phyloP scores from a whole-genome alignment of 2,888 invertebrate genomes.

The Agrilus cyanescens region DNA sequence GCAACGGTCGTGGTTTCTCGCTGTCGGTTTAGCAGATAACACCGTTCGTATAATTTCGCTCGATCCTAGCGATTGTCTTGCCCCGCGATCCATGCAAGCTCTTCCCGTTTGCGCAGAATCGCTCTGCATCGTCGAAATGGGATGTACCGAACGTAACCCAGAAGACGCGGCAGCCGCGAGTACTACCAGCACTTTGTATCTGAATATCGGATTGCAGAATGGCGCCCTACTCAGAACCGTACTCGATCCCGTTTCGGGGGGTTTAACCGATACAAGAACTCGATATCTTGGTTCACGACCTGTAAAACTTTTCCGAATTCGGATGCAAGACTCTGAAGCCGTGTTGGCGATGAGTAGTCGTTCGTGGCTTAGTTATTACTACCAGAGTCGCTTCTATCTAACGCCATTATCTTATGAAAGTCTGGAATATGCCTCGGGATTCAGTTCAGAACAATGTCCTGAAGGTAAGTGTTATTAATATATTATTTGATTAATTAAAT shows the following conservation, averaged over 20 bases:
- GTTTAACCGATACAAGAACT: constrained; percentile 92
- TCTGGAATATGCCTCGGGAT: constrained; percentile 94
- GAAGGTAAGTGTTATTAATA: constrained; percentile 46
- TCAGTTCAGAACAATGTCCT: constrained; percentile 94
- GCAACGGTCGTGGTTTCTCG: constrained; percentile 88
- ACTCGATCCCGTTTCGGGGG: constrained; percentile 90
- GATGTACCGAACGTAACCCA: constrained; percentile 50
- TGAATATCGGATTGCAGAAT: constrained; percentile 96
- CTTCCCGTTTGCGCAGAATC: constrained; percentile 94
- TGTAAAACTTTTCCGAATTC: constrained; percentile 90
- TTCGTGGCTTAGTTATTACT: constrained; percentile 96
- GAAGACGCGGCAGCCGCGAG: constrained; percentile 52
- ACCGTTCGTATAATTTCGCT: constrained; percentile 96
- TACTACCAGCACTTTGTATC: constrained; percentile 62
- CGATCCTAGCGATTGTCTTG: constrained; percentile 92
- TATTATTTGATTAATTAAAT: not conserved
- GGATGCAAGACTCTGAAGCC: constrained; percentile 92
- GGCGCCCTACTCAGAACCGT: constrained; percentile 90
- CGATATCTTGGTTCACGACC: constrained; percentile 84
- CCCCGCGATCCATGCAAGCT: constrained; percentile 92
- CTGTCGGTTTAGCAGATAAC: constrained; percentile 90
- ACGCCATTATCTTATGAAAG: constrained; percentile 95
- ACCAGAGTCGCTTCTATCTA: constrained; percentile 91
- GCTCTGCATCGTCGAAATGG: constrained; percentile 91
- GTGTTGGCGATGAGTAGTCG: constrained; percentile 96